A percentile compares a stretch with the other conserved stretches of the same genome.
Evolutionary conservation across 1,140 invertebrate species (phyloP).

Genomic region (Triops cancriformis): DNA sequence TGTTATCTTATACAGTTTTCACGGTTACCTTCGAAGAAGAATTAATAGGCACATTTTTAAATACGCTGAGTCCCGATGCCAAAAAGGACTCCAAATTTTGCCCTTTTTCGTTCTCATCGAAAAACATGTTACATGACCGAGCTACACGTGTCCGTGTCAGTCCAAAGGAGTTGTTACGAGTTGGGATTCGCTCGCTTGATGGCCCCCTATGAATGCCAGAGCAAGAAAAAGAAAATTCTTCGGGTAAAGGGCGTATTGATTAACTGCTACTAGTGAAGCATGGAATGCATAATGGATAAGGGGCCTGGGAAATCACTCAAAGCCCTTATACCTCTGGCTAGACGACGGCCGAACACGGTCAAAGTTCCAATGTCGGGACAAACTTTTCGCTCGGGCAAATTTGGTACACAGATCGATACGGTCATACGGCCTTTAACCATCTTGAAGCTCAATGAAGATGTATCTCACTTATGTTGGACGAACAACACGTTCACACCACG

Average conservation of each 20-base stretch:
- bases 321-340: background rate
- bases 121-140: background rate
- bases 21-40: background rate
- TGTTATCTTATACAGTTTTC: background rate
- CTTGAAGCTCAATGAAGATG: too few relatives aligned
- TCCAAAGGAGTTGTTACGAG: background rate
- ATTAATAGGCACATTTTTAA: background rate
- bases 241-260: background rate
- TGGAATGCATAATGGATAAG: conserved; percentile 2
- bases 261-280: background rate
- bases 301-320: background rate
- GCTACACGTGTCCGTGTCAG: background rate
- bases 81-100: background rate
- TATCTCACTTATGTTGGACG: too few relatives aligned
- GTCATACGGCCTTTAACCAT: too few relatives aligned
- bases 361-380: too few relatives aligned
- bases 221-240: background rate
- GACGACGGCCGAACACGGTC: too few relatives aligned
- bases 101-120: background rate
- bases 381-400: too few relatives aligned
- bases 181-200: background rate
- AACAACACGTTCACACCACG: too few relatives aligned
- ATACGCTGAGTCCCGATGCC: background rate
- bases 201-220: background rate
- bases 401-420: too few relatives aligned